Evolutionary conservation across 1,140 invertebrate genomes (phyloP).

Genomic region (Atta colombica): DNA sequence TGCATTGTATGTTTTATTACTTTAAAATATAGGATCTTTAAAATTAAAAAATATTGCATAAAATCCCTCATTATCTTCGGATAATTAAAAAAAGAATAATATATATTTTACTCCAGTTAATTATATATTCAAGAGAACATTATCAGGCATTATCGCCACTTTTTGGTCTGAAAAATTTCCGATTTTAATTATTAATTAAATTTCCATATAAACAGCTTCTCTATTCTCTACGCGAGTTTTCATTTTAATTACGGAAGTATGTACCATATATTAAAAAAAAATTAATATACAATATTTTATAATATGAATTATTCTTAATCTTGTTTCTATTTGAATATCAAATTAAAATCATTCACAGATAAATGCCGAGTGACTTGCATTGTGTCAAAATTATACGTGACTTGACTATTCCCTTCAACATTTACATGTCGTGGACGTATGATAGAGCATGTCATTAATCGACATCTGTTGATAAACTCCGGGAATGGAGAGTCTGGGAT

Average conservation of each 20-base stretch:
- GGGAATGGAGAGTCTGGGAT: background rate
- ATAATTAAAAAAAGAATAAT: background rate
- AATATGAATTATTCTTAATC: background rate
- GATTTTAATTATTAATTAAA: background rate
- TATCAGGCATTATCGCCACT: background rate
- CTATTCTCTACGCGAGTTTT: no score
- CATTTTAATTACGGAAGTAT: background rate
- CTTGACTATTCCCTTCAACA: background rate
- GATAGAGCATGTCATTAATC: conserved; percentile 1
- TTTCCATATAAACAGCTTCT: background rate
- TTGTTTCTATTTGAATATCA: background rate
- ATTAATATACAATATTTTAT: background rate
- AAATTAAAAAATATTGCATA: background rate
- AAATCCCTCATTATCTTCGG: background rate
- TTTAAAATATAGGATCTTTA: background rate
- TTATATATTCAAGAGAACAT: background rate
- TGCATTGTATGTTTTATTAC: background rate
- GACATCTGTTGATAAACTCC: conserved; percentile 1
- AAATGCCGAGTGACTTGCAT: background rate
- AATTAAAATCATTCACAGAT: conserved; percentile 1
- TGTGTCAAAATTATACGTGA: background rate
- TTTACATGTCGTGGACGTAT: background rate
- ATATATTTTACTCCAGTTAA: background rate
- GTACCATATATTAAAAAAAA: background rate
- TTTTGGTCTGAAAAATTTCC: background rate